A percentile compares a stretch with the other conserved stretches of the same genome.
Evolutionary conservation across 2,888 invertebrate genomes (phyloP).

Genomic region (Ornithoptera priamus): DNA sequence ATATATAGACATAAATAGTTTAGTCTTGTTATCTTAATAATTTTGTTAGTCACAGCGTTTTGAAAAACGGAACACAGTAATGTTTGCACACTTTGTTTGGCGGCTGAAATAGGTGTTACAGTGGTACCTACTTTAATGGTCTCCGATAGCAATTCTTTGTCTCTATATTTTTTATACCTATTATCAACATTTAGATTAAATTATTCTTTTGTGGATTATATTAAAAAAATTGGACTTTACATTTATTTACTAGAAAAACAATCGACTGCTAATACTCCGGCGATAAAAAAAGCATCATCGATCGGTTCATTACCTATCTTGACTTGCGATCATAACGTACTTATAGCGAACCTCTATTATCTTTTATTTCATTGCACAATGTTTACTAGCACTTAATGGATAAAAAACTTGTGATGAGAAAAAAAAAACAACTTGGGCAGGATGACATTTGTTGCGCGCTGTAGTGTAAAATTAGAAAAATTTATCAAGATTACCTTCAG

Average conservation of each 20-base stretch:
- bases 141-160: too few species aligned
- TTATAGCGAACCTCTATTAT: conserved; percentile 21
- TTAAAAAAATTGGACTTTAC: background rate
- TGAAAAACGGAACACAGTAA: too few species aligned
- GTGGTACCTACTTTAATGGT: too few species aligned
- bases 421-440: conserved; percentile 40
- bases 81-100: too few species aligned
- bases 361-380: conserved; percentile 33
- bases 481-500: conserved; percentile 32
- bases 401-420: conserved; percentile 36
- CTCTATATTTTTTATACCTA: too few species aligned
- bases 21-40: too few species aligned
- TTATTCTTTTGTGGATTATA: too few species aligned
- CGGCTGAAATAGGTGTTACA: too few species aligned
- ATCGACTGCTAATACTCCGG: background rate
- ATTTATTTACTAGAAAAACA: background rate
- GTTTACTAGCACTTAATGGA: conserved; percentile 33
- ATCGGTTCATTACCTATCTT: background rate
- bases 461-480: conserved; percentile 42
- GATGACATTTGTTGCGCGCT: conserved; percentile 46
- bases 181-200: too few species aligned
- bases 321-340: background rate
- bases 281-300: background rate
- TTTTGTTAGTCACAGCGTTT: too few species aligned
- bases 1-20: too few species aligned